Conservation (phyloP, 2,797 vertebrate species). For the Sternarchorhynchus goeldii region DNA sequence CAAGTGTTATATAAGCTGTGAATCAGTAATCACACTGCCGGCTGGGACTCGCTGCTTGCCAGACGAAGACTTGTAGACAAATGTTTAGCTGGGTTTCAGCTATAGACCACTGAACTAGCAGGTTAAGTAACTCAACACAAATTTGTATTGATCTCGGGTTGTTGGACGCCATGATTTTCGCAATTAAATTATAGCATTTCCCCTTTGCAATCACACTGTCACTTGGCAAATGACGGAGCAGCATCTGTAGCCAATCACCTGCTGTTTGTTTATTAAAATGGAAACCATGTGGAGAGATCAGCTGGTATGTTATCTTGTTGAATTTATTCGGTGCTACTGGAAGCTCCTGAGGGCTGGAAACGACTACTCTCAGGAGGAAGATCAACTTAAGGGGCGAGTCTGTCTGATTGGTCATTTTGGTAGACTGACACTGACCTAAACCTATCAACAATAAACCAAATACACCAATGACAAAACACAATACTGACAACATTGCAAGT, state of each 20-base stretch:
- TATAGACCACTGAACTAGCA: background rate
- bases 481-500: too few relatives aligned
- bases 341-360: too few relatives aligned
- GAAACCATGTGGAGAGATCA: background rate
- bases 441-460: too few relatives aligned
- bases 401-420: too few relatives aligned
- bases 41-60: background rate
- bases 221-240: background rate
- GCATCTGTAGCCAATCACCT: background rate
- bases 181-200: background rate
- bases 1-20: background rate
- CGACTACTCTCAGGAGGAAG: too few relatives aligned
- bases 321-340: too few relatives aligned
- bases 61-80: background rate
- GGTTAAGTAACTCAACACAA: background rate
- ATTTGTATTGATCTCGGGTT: background rate
- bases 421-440: too few relatives aligned
- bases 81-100: background rate
- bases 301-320: background rate
- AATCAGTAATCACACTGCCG: background rate
- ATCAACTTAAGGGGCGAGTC: too few relatives aligned
- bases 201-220: background rate
- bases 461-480: too few relatives aligned
- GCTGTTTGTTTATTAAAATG: background rate
- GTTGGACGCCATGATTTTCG: background rate